Evolutionary conservation across 2,888 invertebrate genomes (phyloP), one percentile per base, ranked within the genome.

Genomic region (Protodeltote pygarga): DNA sequence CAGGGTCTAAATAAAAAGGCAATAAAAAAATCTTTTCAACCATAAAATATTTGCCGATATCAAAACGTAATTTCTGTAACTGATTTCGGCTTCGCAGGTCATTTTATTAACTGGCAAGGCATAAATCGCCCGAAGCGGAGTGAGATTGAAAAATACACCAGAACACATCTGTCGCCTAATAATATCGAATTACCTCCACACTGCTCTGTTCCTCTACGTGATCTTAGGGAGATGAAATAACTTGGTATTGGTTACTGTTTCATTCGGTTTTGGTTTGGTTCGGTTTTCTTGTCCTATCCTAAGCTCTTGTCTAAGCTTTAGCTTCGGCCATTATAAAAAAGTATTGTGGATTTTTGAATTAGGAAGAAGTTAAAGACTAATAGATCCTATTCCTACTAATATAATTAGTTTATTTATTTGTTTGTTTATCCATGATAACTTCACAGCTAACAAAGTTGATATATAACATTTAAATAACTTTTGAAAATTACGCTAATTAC

Each of bases 121-220:
- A 66, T 67, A 67, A 71, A 58, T 65, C 57, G 65, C 53, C 49
- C 27, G 25, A 49, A 57, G 61, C 65, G 60, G 68, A 70, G 71
- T 55, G 64, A 79, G 75, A 85, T 84, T 81, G 80, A 83, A 85
- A 85, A 87, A 84, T 79, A 78, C 71, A 75, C 72, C 45, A 33
- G 63, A 72, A 55, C 81, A 77, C 88, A 87, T 83, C 78, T 85
- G 85, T 80, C 78, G 76, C 62, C 81, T 82, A 84, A 89, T 89
- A 86, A 78, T 76, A 78, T 75, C 78, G 80, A 84, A 87, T 88
- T 84, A 82, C 83, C 69, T 64, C 69, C 66, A 67, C 58, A 50
- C 53, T 64, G 64, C 48, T 75, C 83, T 81, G 79, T 79, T 49
- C 68, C 68, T 67, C 58, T 80, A 87, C 88, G 87, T 87, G 87